phyloP scores from a whole-genome alignment of 2,888 invertebrate genomes.

The Colostygia pectinataria region DNA sequence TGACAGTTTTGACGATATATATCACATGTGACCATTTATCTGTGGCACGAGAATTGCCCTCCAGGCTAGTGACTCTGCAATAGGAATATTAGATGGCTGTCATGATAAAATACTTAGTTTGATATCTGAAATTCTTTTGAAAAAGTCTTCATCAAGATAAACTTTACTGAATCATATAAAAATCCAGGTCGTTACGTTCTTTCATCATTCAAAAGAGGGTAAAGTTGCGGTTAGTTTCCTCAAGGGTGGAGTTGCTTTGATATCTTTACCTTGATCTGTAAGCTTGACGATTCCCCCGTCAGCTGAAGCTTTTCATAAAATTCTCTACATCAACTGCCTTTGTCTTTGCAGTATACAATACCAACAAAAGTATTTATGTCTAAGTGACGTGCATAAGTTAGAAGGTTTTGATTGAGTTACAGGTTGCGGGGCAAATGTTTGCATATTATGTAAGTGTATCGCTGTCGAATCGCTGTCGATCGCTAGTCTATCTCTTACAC shows the following conservation, averaged over 20 bases:
- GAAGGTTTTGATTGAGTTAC: too few species aligned
- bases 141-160: neutral
- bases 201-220: constrained; percentile 12
- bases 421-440: too few species aligned
- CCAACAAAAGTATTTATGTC: neutral
- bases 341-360: neutral
- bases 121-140: too few species aligned
- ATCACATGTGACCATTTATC: too few species aligned
- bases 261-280: constrained; percentile 15
- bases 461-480: too few species aligned
- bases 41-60: too few species aligned
- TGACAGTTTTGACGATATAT: too few species aligned
- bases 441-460: too few species aligned
- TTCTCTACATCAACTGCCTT: constrained; percentile 12
- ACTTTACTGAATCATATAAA: neutral
- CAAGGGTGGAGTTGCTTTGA: constrained; percentile 31
- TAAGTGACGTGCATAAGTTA: neutral
- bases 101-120: too few species aligned
- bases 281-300: constrained; percentile 1
- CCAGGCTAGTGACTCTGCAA: too few species aligned
- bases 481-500: too few species aligned
- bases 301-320: constrained; percentile 11
- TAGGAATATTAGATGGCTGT: too few species aligned
- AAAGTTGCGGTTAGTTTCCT: constrained; percentile 28
- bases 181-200: constrained; percentile 8